Evolutionary conservation across 2,888 invertebrate genomes (phyloP), one percentile per base, ranked within the genome.

Genomic region (Apoda limacodes): DNA sequence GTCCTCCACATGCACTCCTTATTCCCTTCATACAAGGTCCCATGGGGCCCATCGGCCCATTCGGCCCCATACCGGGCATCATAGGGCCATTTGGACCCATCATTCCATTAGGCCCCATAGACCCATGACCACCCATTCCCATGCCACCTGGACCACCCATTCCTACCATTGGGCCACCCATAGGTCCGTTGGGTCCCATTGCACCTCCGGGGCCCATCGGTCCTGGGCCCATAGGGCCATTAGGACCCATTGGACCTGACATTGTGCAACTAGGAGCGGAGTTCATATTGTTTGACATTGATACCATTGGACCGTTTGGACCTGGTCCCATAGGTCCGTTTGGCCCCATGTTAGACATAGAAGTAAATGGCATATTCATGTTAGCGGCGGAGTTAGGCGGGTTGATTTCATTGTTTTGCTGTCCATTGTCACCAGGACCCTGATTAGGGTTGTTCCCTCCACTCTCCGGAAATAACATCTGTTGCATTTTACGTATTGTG

Each of bases 401-500:
- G 46, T 72, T 69, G 29, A 63, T 62, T 35, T 70, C 68, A 40
- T 61, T 60, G n/a, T 60, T 55, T n/a, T 60, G 60, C 32, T 67
- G 71, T 9, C 58, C 54, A 19, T 57, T 60, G 32, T 71, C 72
- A 13, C 56, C 56, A 3, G 55, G 50, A 30, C 58, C 52, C 37
- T 68, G 70, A 40, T 61, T 61, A 20, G 61, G 74, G 35, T 62
- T 61, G 37, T 55, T 55, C 2, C 56, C 61, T 1, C 74, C 75
- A 31, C 88, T 88, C 56, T 95, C 95, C 0, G 94, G 94, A 74
- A 95, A 95, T 32, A 97, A 71, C 84, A 95, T 89, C 63, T 94
- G 92, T 51, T 95, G 92, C 88, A 97, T 93, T 81, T 95, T 95
- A 40, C 91, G 78, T 32, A 98, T 84, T 37, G 92, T 94, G 4